Evolutionary conservation across 2,113 vertebrate genomes (phyloP).

Genomic region (Vanacampus margaritifer): DNA sequence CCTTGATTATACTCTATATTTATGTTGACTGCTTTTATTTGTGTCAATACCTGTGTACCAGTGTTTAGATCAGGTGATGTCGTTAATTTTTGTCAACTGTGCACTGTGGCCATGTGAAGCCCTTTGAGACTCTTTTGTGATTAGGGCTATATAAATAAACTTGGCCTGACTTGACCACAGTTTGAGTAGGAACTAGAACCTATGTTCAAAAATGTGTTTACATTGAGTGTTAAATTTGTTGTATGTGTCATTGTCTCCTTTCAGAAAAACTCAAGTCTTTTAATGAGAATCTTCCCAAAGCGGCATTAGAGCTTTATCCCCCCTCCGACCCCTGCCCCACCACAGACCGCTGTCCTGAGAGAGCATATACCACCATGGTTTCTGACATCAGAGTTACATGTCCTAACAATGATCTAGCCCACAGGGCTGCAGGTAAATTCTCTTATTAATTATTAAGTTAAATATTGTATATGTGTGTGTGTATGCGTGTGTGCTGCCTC

Average conservation of each 20-base stretch:
- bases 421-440: slow-evolving; percentile 69
- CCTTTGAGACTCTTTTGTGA: too few species aligned
- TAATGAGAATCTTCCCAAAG: slow-evolving; percentile 34
- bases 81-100: too few species aligned
- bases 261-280: slow-evolving; percentile 69
- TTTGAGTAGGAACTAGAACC: background rate
- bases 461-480: too few species aligned
- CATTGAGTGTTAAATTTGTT: background rate
- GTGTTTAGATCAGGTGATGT: too few species aligned
- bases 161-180: too few species aligned
- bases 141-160: too few species aligned
- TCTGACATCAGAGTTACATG: slow-evolving; percentile 74
- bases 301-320: slow-evolving; percentile 60
- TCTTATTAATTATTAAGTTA: background rate
- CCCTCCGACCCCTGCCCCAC: slow-evolving; percentile 56
- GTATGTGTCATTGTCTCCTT: background rate
- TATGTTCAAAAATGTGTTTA: background rate
- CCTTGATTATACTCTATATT: too few species aligned
- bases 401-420: slow-evolving; percentile 67
- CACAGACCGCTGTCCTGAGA: slow-evolving; percentile 67
- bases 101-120: too few species aligned
- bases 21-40: too few species aligned
- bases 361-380: slow-evolving; percentile 73
- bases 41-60: too few species aligned
- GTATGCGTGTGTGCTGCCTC: background rate